Base-by-base conservation (phyloP, 2,113 vertebrate species). In the Aphyosemion australe region DNA sequence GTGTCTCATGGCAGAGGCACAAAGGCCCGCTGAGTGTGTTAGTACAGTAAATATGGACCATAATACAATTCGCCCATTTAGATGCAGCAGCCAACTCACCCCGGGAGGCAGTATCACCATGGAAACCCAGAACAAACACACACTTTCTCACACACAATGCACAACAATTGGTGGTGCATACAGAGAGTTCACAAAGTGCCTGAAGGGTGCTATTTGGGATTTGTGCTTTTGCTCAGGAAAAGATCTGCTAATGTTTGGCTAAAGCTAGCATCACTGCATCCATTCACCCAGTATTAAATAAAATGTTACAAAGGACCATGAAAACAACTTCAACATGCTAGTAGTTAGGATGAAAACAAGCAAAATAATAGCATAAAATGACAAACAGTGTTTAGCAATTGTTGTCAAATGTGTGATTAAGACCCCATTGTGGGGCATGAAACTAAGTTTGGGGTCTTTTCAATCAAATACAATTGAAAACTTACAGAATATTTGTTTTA, bases 31-130 rank as follows among this genome's bases (percentile, higher is more conserved):
- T 70, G 74, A 84, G 80, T 80, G 78, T 84, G 85, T 88, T 88
- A 65, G 69, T 83, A 84, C 80, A 79, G 84, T 83, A 88, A 87
- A 86, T 84, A 84, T 80, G 88, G 84, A 75, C 84, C 76, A 72
- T 82, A 86, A 87, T 84, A 84, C 69, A 76, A 84, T 88, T 77
- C 72, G 72, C 69, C 73, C 74, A 59, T 58, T 78, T 61, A 82
- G 69, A 73, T 72, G 78, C 82, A 72, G 61, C 18, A 48, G 74
- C 74, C 78, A 61, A 56, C 64, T 79, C 83, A 57, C 78, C 72
- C 62, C 70, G 39, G 79, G 76, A 72, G 76, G 73, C 55, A 62
- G 19, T 16, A 74, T 90, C 55, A 7, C 88, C 68, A 85, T 85
- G 84, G 85, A 78, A 86, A 88, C 85, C 43, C 57, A 54, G 53